Percentiles rank a stretch among this genome's conserved stretches.
Evolutionary conservation across 2,797 vertebrate genomes (phyloP).

Genomic region (Aythya fuligula): DNA sequence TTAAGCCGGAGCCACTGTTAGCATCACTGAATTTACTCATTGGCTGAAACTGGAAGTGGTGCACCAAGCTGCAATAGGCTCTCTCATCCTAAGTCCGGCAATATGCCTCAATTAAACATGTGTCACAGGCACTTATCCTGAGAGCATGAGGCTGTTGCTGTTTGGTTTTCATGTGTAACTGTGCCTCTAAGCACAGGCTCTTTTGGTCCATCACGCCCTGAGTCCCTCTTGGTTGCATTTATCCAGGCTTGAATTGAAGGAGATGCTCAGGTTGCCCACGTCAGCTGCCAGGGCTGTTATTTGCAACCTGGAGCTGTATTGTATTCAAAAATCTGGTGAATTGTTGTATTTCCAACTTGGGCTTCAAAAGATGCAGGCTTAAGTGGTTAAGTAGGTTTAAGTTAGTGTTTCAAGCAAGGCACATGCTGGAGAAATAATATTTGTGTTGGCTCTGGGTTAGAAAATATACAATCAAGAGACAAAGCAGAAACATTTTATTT

Average conservation of each 20-base stretch:
- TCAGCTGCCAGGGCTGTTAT: not conserved
- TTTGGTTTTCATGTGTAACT: not conserved
- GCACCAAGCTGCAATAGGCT: constrained; percentile 43
- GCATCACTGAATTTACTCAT: constrained; percentile 52
- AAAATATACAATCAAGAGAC: constrained; percentile 66
- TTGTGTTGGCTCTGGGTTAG: constrained; percentile 68
- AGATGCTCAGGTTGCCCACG: not conserved
- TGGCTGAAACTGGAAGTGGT: constrained; percentile 40
- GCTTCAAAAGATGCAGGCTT: constrained; percentile 49
- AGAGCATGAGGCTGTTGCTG: constrained; percentile 37
- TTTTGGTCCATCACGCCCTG: not conserved
- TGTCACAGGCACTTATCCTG: constrained; percentile 10
- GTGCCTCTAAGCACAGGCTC: not conserved
- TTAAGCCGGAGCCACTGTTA: constrained; percentile 50
- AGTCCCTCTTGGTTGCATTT: not conserved
- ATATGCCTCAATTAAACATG: constrained; percentile 22
- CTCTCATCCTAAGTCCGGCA: constrained; percentile 2
- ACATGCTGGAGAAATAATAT: constrained; percentile 67
- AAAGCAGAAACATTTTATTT: constrained; percentile 59
- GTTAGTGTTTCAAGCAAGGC: constrained; percentile 58
- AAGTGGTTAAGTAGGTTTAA: constrained; percentile 65
- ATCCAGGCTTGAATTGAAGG: not conserved
- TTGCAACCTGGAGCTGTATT: not conserved
- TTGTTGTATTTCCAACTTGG: not conserved
- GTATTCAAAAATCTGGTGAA: constrained; percentile 29